Conservation (phyloP, 2,888 invertebrate species). For the Neocrepidodera transversa region DNA sequence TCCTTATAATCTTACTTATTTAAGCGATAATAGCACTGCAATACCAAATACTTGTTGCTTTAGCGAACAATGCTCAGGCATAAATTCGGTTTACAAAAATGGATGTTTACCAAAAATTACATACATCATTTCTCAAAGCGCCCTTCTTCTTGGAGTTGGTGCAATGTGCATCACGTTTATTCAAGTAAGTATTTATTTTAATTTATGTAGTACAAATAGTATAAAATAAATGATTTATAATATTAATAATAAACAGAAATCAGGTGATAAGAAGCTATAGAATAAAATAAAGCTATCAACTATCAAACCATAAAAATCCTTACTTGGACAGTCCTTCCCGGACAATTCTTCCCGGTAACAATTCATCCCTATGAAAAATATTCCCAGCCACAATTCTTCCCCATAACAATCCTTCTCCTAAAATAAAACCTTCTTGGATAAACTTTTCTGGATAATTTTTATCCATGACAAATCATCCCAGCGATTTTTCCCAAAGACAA, state of each 20-base stretch:
- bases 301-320: too few species aligned
- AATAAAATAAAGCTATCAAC: too few species aligned
- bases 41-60: conserved; percentile 46
- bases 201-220: too few species aligned
- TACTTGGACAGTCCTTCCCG: too few species aligned
- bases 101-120: conserved; percentile 45
- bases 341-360: too few species aligned
- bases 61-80: conserved; percentile 25
- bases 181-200: conserved; percentile 64
- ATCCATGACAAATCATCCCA: too few species aligned
- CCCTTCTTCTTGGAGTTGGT: conserved; percentile 75
- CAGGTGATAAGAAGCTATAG: neutral
- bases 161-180: conserved; percentile 82
- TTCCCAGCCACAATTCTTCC: too few species aligned
- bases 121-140: conserved; percentile 58
- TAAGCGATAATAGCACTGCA: neutral
- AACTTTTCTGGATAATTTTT: too few species aligned
- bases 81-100: conserved; percentile 31
- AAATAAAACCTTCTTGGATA: too few species aligned
- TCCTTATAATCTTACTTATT: neutral
- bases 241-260: neutral
- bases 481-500: too few species aligned
- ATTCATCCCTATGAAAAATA: too few species aligned
- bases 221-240: neutral
- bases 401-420: too few species aligned